phyloP scores from a whole-genome alignment of 2,888 invertebrate genomes.

The Taphrorychus bicolor region DNA sequence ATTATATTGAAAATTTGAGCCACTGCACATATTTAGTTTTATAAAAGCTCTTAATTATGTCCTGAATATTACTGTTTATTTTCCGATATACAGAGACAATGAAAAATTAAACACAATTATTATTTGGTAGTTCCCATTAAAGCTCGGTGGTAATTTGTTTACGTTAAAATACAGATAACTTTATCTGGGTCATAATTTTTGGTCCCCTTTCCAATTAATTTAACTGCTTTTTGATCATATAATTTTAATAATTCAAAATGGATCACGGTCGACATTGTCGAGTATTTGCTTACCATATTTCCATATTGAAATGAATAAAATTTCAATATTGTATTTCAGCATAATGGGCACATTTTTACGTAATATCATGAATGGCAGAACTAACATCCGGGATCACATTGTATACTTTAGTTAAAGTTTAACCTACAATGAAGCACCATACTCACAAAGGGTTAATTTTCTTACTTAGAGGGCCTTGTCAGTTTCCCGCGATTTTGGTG shows the following conservation, averaged over 20 bases:
- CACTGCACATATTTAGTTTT: neutral
- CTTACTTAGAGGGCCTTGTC: too few relatives aligned
- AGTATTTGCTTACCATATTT: neutral
- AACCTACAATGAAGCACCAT: too few relatives aligned
- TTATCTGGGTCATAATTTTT: neutral
- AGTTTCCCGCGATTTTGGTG: too few relatives aligned
- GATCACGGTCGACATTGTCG: neutral
- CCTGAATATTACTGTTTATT: neutral
- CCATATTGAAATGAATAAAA: neutral
- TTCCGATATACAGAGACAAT: neutral
- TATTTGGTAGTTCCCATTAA: neutral
- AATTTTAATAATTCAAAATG: neutral
- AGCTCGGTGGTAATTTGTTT: neutral
- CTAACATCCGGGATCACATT: neutral
- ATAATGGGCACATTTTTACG: neutral
- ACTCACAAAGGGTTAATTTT: too few relatives aligned
- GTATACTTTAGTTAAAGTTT: too few relatives aligned
- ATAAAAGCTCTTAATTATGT: neutral
- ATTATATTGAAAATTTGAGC: neutral
- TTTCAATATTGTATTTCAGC: too few relatives aligned
- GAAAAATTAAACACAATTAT: neutral
- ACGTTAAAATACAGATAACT: neutral
- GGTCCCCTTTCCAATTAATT: neutral
- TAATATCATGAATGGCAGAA: neutral
- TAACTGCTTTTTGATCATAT: neutral